Evolutionary conservation across 1,140 invertebrate genomes (phyloP).

Genomic region (Chymomyza costata): DNA sequence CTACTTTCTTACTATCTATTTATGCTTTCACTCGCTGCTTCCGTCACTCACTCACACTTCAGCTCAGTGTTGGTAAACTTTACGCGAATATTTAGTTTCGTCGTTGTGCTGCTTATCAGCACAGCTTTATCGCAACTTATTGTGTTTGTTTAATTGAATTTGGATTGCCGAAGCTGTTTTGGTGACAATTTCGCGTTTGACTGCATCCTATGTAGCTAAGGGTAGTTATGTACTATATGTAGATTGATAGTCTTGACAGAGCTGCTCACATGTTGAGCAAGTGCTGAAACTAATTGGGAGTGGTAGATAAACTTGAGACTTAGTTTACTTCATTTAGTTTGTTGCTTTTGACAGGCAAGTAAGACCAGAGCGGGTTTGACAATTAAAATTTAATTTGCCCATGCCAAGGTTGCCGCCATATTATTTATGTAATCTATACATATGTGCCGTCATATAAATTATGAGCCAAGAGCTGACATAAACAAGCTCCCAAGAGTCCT

Average conservation of each 20-base stretch:
- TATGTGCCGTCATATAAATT: slow-evolving; percentile 64
- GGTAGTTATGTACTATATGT: slow-evolving; percentile 34
- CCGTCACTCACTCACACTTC: not conserved
- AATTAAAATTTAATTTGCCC: slow-evolving; percentile 65
- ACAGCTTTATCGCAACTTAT: slow-evolving; percentile 74
- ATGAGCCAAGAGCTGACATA: slow-evolving; percentile 71
- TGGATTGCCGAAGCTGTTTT: slow-evolving; percentile 52
- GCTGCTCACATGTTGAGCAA: not conserved
- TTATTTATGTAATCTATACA: slow-evolving; percentile 28
- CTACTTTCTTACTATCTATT: too few relatives aligned
- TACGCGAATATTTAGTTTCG: slow-evolving; percentile 72
- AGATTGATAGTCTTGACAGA: not conserved
- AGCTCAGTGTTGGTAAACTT: slow-evolving; percentile 51
- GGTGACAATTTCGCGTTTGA: slow-evolving; percentile 65
- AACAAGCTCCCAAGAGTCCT: slow-evolving; percentile 74
- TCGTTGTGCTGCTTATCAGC: slow-evolving; percentile 57
- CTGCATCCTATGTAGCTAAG: slow-evolving; percentile 41
- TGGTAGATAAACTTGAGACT: slow-evolving; percentile 60
- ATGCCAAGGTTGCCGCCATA: slow-evolving; percentile 23
- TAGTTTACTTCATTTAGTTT: slow-evolving; percentile 67
- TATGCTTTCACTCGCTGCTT: not conserved
- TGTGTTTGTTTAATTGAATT: slow-evolving; percentile 76
- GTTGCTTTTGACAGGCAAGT: slow-evolving; percentile 20
- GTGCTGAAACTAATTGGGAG: slow-evolving; percentile 54
- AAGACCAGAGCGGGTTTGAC: slow-evolving; percentile 17